Evolutionary conservation across 2,888 invertebrate genomes (phyloP).

Genomic region (Drosophila tripunctata): DNA sequence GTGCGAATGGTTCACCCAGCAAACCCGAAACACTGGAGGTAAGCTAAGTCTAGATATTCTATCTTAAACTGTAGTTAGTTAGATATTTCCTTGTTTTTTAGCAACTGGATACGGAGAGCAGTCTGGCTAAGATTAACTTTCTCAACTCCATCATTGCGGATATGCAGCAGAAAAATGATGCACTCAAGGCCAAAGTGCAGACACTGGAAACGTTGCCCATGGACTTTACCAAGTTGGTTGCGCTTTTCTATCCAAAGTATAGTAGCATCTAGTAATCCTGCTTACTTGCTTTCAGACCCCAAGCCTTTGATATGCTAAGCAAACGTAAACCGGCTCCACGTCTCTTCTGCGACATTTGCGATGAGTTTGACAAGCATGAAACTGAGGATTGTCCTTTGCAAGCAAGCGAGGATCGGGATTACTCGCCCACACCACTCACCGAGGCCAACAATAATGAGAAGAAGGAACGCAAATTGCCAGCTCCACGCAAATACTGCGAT

Average conservation of each 20-base stretch:
- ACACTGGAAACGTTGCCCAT: slow-evolving; percentile 87
- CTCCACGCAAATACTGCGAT: slow-evolving; percentile 93
- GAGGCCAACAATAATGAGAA: slow-evolving; percentile 70
- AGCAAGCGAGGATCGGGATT: slow-evolving; percentile 86
- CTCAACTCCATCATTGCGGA: slow-evolving; percentile 98
- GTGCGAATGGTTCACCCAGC: slow-evolving; percentile 40
- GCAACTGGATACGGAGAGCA: slow-evolving; percentile 85
- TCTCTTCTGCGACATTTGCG: slow-evolving; percentile 98
- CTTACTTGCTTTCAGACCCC: slow-evolving; percentile 83
- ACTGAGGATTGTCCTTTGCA: slow-evolving; percentile 98
- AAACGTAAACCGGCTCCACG: slow-evolving; percentile 88
- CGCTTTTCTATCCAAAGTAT: accelerated
- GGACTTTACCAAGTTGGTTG: slow-evolving; percentile 85
- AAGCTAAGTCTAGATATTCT: too few species aligned
- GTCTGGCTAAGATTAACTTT: slow-evolving; percentile 91
- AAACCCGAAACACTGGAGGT: slow-evolving; percentile 19
- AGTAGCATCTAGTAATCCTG: neutral
- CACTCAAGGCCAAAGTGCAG: slow-evolving; percentile 91
- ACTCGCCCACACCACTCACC: slow-evolving; percentile 58
- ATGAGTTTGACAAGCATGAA: slow-evolving; percentile 97
- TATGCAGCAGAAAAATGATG: slow-evolving; percentile 96
- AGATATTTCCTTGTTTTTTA: neutral
- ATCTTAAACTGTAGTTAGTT: neutral
- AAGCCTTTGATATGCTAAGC: slow-evolving; percentile 85
- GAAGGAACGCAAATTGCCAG: slow-evolving; percentile 82